Evolutionary conservation across 1,140 invertebrate species (phyloP).

Genomic region (Anoplophora glabripennis): DNA sequence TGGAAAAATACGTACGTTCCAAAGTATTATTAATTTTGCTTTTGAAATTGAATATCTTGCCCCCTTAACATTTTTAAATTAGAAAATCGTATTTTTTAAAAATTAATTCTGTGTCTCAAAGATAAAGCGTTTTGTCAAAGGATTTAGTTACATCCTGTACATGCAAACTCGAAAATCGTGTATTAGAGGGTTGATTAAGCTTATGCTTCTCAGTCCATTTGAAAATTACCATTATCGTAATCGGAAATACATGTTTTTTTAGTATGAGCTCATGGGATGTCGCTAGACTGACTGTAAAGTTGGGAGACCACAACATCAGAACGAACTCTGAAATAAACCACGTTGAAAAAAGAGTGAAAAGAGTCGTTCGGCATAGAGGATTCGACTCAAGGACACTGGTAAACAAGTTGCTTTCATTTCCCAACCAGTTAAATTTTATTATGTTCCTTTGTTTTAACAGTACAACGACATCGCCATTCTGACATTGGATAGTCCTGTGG

Average conservation of each 20-base stretch:
- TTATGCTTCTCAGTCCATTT: too few relatives aligned
- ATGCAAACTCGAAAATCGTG: too few relatives aligned
- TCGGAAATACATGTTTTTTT: constrained; percentile 39
- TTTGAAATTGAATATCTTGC: too few relatives aligned
- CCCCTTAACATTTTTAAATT: too few relatives aligned
- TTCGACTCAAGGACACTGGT: constrained; percentile 81
- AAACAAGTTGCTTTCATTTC: constrained; percentile 28
- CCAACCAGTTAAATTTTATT: not conserved
- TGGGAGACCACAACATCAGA: constrained; percentile 81
- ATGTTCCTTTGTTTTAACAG: constrained; percentile 47
- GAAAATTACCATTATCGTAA: too few relatives aligned
- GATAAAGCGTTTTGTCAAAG: too few relatives aligned
- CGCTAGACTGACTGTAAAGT: constrained; percentile 70
- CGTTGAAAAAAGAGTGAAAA: constrained; percentile 72
- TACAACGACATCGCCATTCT: constrained; percentile 86
- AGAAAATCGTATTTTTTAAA: too few relatives aligned
- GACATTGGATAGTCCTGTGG: constrained; percentile 74
- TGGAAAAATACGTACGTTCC: too few relatives aligned
- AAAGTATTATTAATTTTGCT: too few relatives aligned
- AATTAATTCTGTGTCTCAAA: too few relatives aligned
- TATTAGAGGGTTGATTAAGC: too few relatives aligned
- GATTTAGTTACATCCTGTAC: too few relatives aligned
- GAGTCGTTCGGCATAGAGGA: constrained; percentile 78
- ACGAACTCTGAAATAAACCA: constrained; percentile 69
- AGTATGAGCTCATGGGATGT: constrained; percentile 89